Conservation (phyloP, 92 coral and sea anemone genomes). For the Meandrina meandrites region DNA sequence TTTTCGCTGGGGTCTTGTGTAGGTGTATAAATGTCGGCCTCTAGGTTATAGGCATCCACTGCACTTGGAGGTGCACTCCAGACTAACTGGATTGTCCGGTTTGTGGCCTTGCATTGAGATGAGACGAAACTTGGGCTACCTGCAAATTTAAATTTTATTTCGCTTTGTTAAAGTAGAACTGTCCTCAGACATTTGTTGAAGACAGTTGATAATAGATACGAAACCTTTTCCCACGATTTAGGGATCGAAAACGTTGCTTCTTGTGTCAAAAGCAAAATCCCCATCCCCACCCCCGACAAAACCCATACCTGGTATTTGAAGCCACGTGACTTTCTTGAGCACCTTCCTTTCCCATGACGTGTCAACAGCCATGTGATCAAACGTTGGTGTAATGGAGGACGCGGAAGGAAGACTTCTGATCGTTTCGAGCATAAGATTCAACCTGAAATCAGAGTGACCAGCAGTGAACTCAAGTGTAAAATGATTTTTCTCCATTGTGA, state of each 20-base stretch:
- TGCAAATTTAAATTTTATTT: constrained; percentile 20
- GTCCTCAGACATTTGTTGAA: background rate
- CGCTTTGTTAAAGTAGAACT: background rate
- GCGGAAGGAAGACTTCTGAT: constrained; percentile 65
- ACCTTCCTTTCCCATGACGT: constrained; percentile 91
- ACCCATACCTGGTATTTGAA: constrained; percentile 74
- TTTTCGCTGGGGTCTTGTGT: constrained; percentile 53
- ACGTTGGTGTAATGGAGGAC: constrained; percentile 78
- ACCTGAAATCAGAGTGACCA: constrained; percentile 25
- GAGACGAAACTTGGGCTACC: constrained; percentile 69
- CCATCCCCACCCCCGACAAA: background rate
- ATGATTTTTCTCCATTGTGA: background rate
- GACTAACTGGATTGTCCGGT: constrained; percentile 62
- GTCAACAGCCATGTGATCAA: constrained; percentile 93
- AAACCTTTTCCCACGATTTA: background rate
- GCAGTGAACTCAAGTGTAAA: background rate
- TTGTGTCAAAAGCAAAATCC: too few relatives aligned
- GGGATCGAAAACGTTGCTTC: background rate
- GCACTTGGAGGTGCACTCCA: constrained; percentile 87
- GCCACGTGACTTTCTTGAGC: constrained; percentile 85
- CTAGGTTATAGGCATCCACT: constrained; percentile 71
- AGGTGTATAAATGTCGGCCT: constrained; percentile 65
- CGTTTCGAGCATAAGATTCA: constrained; percentile 76
- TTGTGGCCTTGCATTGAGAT: constrained; percentile 71
- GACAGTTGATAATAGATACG: background rate